Evolutionary conservation across 2,113 vertebrate species (phyloP), one percentile per base, ranked within the genome.

Genomic region (Centropus bengalensis): DNA sequence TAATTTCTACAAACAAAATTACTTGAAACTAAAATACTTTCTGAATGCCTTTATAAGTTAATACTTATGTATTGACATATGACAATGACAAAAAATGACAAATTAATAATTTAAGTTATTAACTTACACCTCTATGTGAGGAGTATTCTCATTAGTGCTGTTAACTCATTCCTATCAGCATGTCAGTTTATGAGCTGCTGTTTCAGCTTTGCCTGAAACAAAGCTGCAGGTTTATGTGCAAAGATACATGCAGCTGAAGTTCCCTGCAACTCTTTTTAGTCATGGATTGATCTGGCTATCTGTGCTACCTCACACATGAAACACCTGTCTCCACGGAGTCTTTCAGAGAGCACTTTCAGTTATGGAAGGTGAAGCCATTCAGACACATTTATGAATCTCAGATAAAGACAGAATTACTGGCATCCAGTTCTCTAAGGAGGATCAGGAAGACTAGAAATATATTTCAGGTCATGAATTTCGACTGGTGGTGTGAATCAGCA

Each of bases 341-440:
- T 69, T 38, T 60, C 1, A 1, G n/a, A 47, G 40, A 91, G n/a
- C 36, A 47, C 10, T 3, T n/a, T 33, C 0, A 0, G 15, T 62
- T 88, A 17, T 2, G 7, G 45, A 58, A 85, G 67, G 40, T 33
- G 54, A 74, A 81, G 55, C 47, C 10, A 4, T 28, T 69, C 79
- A 69, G 63, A 21, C 56, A 80, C 33, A 7, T 82, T 51, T 52
- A 54, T 68, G 70, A 47, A 63, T 49, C 26, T 62, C 68, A 32
- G 55, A 21, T 54, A 52, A 88, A 73, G 55, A 54, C 36, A 77
- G 51, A 92, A 76, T 90, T 80, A 83, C 21, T 36, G 26, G 71
- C 21, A 82, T 47, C 12, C 45, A 27, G 14, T 14, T 49, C 33
- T 77, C 23, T 60, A 71, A 80, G 40, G 63, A 74, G 38, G 10